phyloP scores from a whole-genome alignment of 2,888 invertebrate genomes.

The Drosophila greeni region DNA sequence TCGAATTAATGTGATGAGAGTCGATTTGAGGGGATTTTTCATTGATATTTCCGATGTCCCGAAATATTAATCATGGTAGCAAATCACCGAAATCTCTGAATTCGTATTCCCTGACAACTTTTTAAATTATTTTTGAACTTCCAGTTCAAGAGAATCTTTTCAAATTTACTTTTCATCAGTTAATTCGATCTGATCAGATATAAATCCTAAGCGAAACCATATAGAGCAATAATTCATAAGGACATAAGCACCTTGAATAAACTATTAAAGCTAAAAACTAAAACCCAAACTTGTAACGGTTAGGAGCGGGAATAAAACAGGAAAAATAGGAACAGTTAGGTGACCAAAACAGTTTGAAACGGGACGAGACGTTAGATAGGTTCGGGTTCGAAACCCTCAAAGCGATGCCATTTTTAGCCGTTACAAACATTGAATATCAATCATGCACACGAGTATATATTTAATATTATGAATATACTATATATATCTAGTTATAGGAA shows the following conservation, averaged over 20 bases:
- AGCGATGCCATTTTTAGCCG: constrained; percentile 64
- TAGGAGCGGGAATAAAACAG: constrained; percentile 41
- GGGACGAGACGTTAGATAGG: constrained; percentile 25
- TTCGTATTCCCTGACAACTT: neutral
- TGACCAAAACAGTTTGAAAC: constrained; percentile 61
- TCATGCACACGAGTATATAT: constrained; percentile 38
- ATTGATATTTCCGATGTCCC: neutral
- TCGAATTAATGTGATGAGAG: neutral
- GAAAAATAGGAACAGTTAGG: constrained; percentile 39
- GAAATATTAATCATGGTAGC: neutral
- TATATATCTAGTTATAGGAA: constrained; percentile 36
- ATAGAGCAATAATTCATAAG: constrained; percentile 43
- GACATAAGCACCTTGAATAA: constrained; percentile 28
- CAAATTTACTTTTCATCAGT: neutral
- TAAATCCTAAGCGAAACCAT: constrained; percentile 21
- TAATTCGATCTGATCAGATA: constrained; percentile 3
- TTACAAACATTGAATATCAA: constrained; percentile 53
- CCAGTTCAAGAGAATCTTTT: neutral
- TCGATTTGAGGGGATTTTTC: neutral
- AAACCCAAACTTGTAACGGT: constrained; percentile 55
- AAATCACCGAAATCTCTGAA: neutral
- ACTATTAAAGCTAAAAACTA: constrained; percentile 20
- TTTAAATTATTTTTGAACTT: too few relatives aligned
- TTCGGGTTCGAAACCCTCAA: constrained; percentile 51
- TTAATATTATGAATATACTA: constrained; percentile 32